Conservation (phyloP, 2,888 invertebrate genomes). For the Lasioglossum marginatum region DNA sequence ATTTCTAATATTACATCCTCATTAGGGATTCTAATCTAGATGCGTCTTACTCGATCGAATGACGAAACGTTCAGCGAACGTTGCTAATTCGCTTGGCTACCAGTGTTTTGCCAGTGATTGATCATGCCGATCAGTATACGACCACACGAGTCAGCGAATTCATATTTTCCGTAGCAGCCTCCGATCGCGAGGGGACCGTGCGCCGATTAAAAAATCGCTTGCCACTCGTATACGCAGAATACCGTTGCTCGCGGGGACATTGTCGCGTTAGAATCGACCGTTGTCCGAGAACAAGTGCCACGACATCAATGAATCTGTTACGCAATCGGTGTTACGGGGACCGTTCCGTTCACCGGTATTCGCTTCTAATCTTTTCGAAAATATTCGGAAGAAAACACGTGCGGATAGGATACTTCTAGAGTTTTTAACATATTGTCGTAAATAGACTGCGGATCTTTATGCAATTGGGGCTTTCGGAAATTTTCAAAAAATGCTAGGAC, state of each 20-base stretch:
- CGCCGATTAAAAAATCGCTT: conserved; percentile 29
- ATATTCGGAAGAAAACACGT: background rate
- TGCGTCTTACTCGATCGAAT: background rate
- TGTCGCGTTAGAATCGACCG: conserved; percentile 45
- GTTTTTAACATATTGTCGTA: too few species aligned
- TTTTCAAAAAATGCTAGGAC: too few species aligned
- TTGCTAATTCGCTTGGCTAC: background rate
- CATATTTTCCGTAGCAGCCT: background rate
- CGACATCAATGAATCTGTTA: conserved; percentile 42
- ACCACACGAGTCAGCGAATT: background rate
- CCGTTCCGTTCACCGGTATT: background rate
- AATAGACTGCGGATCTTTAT: too few species aligned
- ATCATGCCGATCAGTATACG: background rate
- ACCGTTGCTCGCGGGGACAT: conserved; percentile 60
- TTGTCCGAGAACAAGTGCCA: conserved; percentile 46
- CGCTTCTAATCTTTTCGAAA: background rate
- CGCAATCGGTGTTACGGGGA: conserved; percentile 37
- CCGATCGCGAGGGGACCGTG: background rate
- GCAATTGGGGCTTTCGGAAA: too few species aligned
- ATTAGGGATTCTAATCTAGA: background rate
- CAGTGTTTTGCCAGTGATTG: background rate
- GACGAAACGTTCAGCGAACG: background rate
- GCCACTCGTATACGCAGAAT: conserved; percentile 53
- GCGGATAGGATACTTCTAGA: background rate
- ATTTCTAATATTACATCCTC: conserved; percentile 1